Evolutionary conservation across 2,797 vertebrate species (phyloP).

Genomic region (Liparis tanakae): DNA sequence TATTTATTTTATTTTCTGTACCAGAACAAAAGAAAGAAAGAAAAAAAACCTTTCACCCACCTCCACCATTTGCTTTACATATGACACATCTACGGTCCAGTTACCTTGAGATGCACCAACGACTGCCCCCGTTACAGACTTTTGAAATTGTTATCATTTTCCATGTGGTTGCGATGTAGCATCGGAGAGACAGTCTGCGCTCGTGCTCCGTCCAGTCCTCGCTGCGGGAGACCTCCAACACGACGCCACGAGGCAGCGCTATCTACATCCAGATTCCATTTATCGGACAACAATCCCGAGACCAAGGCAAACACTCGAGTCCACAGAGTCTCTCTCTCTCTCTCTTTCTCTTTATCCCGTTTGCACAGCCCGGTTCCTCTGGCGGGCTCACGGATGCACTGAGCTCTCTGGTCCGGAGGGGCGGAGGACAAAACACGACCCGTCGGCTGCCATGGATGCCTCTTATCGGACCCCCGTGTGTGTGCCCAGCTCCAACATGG

Average conservation of each 20-base stretch:
- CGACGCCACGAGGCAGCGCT: constrained; percentile 14
- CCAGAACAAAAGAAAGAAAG: no score
- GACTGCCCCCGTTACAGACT: not conserved
- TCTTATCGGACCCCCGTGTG: constrained; percentile 67
- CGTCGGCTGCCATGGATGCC: constrained; percentile 55
- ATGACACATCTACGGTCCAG: not conserved
- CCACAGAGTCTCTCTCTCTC: constrained; percentile 44
- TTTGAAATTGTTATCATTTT: not conserved
- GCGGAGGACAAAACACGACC: constrained; percentile 54
- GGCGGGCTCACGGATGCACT: constrained; percentile 38
- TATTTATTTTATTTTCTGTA: not conserved
- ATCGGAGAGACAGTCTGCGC: not conserved
- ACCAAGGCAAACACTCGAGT: constrained; percentile 51
- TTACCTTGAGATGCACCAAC: not conserved
- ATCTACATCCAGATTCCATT: constrained; percentile 32
- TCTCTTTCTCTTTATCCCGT: constrained; percentile 47
- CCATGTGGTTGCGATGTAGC: not conserved
- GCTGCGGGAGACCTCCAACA: constrained; percentile 8
- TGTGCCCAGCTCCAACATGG: constrained; percentile 62
- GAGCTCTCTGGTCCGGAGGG: constrained; percentile 48
- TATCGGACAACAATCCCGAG: constrained; percentile 32
- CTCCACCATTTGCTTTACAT: no score
- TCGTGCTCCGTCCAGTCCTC: constrained; percentile 7
- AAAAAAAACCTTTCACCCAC: no score
- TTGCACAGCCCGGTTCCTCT: constrained; percentile 57